A percentile compares a stretch with the other conserved stretches of the same genome.
Evolutionary conservation across 1,140 invertebrate genomes (phyloP).

Genomic region (Mycetomoellerius zeteki): DNA sequence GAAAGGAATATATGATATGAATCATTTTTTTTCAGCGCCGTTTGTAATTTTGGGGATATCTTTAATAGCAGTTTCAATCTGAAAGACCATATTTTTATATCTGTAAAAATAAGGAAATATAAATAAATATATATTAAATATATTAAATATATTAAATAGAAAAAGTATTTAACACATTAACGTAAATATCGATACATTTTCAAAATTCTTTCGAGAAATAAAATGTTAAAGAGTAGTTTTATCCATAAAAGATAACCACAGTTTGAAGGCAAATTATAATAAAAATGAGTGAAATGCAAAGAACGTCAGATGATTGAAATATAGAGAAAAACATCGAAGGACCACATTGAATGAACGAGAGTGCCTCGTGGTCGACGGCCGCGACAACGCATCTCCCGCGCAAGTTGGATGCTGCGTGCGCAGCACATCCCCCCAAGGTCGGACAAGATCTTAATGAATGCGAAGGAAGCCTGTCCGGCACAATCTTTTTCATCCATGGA

Average conservation of each 20-base stretch:
- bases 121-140: not conserved
- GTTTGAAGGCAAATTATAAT: not conserved
- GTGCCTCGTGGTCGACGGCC: conserved; percentile 54
- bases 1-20: not conserved
- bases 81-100: not conserved
- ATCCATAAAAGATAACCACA: not conserved
- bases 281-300: conserved; percentile 1
- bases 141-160: conserved; percentile 3
- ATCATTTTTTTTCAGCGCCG: not conserved
- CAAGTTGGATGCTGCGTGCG: conserved; percentile 55
- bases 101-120: not conserved
- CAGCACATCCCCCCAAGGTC: conserved; percentile 74
- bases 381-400: conserved; percentile 65
- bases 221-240: not conserved
- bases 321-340: conserved; percentile 7
- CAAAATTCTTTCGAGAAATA: not conserved
- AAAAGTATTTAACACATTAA: not conserved
- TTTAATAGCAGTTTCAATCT: conserved; percentile 12
- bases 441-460: conserved; percentile 69
- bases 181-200: not conserved
- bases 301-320: too few relatives aligned
- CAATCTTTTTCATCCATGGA: conserved; percentile 28
- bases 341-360: conserved; percentile 34
- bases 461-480: conserved; percentile 36
- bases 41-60: not conserved